Percentiles rank a stretch among this genome's conserved stretches.
Conservation (phyloP, 2,888 invertebrate genomes). For the Brachylomia viminalis region DNA sequence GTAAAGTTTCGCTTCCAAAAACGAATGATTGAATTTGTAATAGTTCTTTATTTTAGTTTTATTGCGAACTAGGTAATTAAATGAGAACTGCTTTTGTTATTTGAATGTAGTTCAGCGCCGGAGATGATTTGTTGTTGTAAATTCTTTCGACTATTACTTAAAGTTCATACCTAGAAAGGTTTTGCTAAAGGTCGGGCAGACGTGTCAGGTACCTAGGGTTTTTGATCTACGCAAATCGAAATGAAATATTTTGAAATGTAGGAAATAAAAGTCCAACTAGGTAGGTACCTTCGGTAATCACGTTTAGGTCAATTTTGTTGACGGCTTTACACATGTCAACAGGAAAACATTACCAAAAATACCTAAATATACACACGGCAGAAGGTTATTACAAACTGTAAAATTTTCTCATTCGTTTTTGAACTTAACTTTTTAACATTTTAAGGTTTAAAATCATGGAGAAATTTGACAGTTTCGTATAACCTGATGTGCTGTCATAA, state of each 20-base stretch:
- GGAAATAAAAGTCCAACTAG: not conserved
- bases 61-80: conserved; percentile 16
- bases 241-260: not conserved
- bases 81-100: conserved; percentile 18
- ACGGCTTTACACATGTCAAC: conserved; percentile 4
- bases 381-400: no score
- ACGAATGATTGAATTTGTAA: conserved; percentile 24
- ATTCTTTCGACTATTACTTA: not conserved
- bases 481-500: no score
- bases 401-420: no score
- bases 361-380: no score
- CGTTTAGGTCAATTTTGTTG: not conserved
- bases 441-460: no score
- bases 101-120: conserved; percentile 1
- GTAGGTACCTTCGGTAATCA: no score
- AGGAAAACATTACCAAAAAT: conserved; percentile 26
- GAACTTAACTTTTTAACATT: no score
- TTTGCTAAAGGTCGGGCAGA: not conserved
- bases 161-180: not conserved
- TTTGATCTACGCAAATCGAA: not conserved
- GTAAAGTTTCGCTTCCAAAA: conserved; percentile 24
- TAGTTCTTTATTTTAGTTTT: conserved; percentile 40
- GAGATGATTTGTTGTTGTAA: conserved; percentile 1
- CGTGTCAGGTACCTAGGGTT: not conserved
- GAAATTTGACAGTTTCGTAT: no score